These are phyloP conservation scores for roundworm (Caenorhabditis elegans) DNA, from an alignment of 1,140 invertebrate genomes.

Conservation along the genomic window WBcel235 BX284606.5:7222001-7222500, in stretches of 20 bases:
- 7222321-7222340: not conserved
- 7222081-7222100: not conserved
- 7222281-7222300: not conserved
- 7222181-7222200: no score
- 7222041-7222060: not conserved
- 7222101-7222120: not conserved
- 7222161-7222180: no score
- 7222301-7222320: not conserved
- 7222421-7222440: constrained; percentile 15
- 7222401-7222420: not conserved
- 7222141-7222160: no score
- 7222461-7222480: not conserved
- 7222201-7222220: not conserved
- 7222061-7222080: not conserved
- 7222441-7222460: not conserved
- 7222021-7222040: constrained; percentile 17
- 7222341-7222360: constrained; percentile 14
- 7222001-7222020: constrained; percentile 18
- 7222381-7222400: not conserved
- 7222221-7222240: not conserved
- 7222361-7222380: not conserved
- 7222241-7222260: no score
- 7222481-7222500: constrained; percentile 12
- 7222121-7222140: not conserved
- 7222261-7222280: not conserved